These are phyloP conservation scores for Catostylus mosaicus DNA, from an alignment of 30 jellyfish, hydroid and myxozoan genomes.

Conservation along the genomic window DNA sequence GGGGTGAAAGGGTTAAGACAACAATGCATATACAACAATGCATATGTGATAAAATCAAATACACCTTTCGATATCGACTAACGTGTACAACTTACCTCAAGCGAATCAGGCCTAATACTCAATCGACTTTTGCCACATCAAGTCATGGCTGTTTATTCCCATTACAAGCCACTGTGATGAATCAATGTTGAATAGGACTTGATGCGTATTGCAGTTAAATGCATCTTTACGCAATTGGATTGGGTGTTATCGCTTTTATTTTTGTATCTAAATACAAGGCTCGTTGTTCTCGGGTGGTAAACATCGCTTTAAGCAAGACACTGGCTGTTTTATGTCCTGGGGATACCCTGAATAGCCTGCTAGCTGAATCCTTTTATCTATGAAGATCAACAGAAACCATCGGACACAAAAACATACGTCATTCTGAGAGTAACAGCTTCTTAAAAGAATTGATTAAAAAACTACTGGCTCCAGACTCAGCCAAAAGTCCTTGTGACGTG, in stretches of 20 bases:
- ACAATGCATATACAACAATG: too few species aligned
- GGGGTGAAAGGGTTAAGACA: too few species aligned
- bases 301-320: conserved; percentile 1
- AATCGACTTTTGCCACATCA: too few species aligned
- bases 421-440: background rate
- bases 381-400: background rate
- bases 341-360: conserved; percentile 9
- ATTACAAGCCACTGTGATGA: background rate
- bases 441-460: background rate
- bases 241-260: background rate
- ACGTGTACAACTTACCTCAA: too few species aligned
- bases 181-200: background rate
- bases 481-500: too few species aligned
- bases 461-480: background rate
- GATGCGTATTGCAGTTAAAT: background rate
- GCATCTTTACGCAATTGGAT: background rate
- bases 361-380: background rate
- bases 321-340: background rate
- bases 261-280: background rate
- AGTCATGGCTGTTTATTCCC: too few species aligned
- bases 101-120: too few species aligned
- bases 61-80: too few species aligned
- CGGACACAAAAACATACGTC: background rate
- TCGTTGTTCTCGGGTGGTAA: background rate
- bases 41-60: too few species aligned